Percentiles rank a stretch among this genome's conserved stretches.
Evolutionary conservation across 2,888 invertebrate genomes (phyloP).

Genomic region (Odontocolon sp.): DNA sequence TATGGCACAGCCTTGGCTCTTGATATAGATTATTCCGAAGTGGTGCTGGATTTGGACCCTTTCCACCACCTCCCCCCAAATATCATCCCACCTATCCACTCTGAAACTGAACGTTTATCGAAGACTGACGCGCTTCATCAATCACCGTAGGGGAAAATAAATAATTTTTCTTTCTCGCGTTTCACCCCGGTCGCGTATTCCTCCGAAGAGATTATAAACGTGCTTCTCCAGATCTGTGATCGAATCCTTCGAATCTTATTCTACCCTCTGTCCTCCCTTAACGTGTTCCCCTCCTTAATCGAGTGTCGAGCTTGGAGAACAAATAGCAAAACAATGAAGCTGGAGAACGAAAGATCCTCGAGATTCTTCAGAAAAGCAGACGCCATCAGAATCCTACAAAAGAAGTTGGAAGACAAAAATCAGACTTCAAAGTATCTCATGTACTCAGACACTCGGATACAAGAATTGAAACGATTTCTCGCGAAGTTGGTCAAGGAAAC

Average conservation of each 20-base stretch:
- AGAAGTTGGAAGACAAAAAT: too few relatives aligned
- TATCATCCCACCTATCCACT: conserved; percentile 37
- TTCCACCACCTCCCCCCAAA: conserved; percentile 7
- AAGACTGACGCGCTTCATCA: conserved; percentile 66
- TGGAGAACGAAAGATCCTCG: neutral
- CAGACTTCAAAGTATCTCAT: too few relatives aligned
- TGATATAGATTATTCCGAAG: conserved; percentile 16
- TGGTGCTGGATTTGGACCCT: conserved; percentile 25
- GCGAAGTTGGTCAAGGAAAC: conserved; percentile 62
- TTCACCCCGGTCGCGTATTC: neutral
- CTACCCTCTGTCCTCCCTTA: conserved; percentile 30
- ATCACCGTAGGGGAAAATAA: conserved; percentile 70
- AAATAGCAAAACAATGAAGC: conserved; percentile 54
- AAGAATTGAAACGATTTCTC: conserved; percentile 71
- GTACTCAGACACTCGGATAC: conserved; percentile 33
- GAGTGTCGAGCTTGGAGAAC: conserved; percentile 48
- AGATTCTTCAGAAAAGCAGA: neutral
- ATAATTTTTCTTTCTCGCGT: conserved; percentile 65
- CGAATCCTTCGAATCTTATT: conserved; percentile 23
- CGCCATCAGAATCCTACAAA: too few relatives aligned
- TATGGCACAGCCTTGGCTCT: neutral
- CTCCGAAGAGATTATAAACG: conserved; percentile 45
- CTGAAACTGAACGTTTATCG: conserved; percentile 65
- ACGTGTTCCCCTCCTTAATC: conserved; percentile 49
- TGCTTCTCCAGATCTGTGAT: conserved; percentile 29